A percentile compares a stretch with the other conserved stretches of the same genome.
These are phyloP conservation scores for Tachina grossa DNA, from an alignment of 2,888 invertebrate species.

Conservation along the genomic window DNA sequence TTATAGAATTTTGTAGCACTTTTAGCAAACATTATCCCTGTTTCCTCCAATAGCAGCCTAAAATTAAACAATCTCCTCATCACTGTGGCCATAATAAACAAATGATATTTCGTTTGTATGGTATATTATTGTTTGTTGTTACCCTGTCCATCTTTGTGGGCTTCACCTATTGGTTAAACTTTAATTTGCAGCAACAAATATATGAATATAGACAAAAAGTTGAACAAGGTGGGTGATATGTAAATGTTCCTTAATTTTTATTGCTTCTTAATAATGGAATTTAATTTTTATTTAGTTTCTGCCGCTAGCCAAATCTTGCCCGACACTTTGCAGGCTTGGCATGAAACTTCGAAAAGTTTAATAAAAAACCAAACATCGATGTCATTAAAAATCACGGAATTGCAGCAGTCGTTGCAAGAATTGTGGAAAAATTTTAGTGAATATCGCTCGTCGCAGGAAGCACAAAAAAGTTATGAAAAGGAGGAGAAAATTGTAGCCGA, in stretches of 20 bases:
- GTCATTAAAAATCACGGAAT: slow-evolving; percentile 84
- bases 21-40: not conserved
- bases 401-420: slow-evolving; percentile 85
- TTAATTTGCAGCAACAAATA: slow-evolving; percentile 81
- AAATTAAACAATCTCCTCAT: slow-evolving; percentile 75
- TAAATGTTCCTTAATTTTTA: slow-evolving; percentile 15
- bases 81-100: slow-evolving; percentile 79
- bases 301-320: slow-evolving; percentile 88
- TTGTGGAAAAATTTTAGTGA: slow-evolving; percentile 83
- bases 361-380: slow-evolving; percentile 87
- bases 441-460: slow-evolving; percentile 76
- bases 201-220: slow-evolving; percentile 81
- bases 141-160: slow-evolving; percentile 78
- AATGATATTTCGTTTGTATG: slow-evolving; percentile 79
- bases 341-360: slow-evolving; percentile 87
- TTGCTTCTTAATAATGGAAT: slow-evolving; percentile 24
- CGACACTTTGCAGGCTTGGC: slow-evolving; percentile 88
- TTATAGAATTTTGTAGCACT: not conserved
- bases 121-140: slow-evolving; percentile 78
- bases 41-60: slow-evolving; percentile 72
- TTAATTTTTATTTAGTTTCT: slow-evolving; percentile 83
- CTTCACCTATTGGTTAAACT: slow-evolving; percentile 82
- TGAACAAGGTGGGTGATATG: slow-evolving; percentile 79
- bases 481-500: slow-evolving; percentile 81
- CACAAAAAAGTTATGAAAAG: slow-evolving; percentile 79